Conservation (phyloP, 2,113 vertebrate genomes). For the Rhabdomys dilectus region DNA sequence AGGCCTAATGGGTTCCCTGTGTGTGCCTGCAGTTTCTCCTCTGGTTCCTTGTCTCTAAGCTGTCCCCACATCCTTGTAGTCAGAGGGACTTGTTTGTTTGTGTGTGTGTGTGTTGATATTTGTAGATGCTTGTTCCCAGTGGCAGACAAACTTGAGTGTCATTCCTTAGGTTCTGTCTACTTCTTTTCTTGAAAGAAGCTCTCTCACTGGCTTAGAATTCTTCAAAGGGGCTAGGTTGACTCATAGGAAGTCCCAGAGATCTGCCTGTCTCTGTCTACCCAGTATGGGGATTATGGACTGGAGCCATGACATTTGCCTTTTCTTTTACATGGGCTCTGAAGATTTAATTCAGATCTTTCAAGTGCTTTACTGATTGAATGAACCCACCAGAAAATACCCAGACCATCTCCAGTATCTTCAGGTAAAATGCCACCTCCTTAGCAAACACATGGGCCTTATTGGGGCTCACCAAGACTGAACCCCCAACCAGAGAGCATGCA, state of each 20-base stretch:
- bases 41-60: no score
- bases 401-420: accelerated
- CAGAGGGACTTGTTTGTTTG: not conserved
- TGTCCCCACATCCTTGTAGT: not conserved
- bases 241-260: not conserved
- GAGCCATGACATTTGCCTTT: not conserved
- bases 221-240: not conserved
- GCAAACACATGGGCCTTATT: not conserved
- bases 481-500: no score
- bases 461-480: no score
- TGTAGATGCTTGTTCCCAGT: not conserved
- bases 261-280: not conserved
- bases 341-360: not conserved
- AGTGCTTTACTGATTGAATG: not conserved
- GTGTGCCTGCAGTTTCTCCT: no score
- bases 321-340: not conserved
- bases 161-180: not conserved
- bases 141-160: not conserved
- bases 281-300: no score
- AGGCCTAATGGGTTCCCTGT: no score
- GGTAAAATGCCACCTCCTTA: not conserved
- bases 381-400: not conserved
- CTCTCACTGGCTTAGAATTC: not conserved
- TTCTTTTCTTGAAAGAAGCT: not conserved
- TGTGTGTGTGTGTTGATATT: not conserved